Percentiles rank a stretch among this genome's conserved stretches.
phyloP scores from a whole-genome alignment of 2,888 invertebrate species.

The Apotomis turbidana region DNA sequence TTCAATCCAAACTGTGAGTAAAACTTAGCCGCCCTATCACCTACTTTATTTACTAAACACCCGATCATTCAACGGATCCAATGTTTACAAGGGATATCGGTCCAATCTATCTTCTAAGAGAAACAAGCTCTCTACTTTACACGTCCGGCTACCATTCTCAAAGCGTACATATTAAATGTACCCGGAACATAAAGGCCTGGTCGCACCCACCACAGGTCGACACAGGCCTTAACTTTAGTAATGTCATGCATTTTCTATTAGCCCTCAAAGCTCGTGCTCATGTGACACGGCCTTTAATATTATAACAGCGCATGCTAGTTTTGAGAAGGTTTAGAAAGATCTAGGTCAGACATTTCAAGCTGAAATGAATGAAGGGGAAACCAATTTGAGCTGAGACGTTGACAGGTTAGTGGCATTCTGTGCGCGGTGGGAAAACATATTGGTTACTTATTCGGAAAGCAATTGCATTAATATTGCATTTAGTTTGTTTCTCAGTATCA shows the following conservation, averaged over 20 bases:
- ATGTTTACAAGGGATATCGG: too few relatives aligned
- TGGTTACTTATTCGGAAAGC: neutral
- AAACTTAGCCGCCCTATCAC: too few relatives aligned
- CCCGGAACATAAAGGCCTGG: neutral
- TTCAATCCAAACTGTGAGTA: too few relatives aligned
- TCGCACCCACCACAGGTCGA: neutral
- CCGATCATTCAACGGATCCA: too few relatives aligned
- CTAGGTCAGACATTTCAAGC: slow-evolving; percentile 25
- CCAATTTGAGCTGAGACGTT: neutral
- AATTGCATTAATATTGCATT: too few relatives aligned
- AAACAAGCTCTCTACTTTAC: too few relatives aligned
- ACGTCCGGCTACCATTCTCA: neutral
- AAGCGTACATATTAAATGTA: neutral
- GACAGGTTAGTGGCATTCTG: neutral
- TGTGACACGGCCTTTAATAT: slow-evolving; percentile 31
- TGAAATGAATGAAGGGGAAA: neutral
- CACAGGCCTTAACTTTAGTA: slow-evolving; percentile 4
- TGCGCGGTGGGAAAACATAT: neutral
- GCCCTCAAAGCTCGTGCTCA: slow-evolving; percentile 7
- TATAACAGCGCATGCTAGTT: slow-evolving; percentile 23
- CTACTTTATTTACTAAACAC: too few relatives aligned
- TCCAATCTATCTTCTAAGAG: too few relatives aligned
- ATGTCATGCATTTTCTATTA: slow-evolving; percentile 37
- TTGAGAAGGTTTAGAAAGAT: slow-evolving; percentile 21
- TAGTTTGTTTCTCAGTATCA: too few relatives aligned